phyloP scores from a whole-genome alignment of 2,113 vertebrate species.

The Rhea americana region DNA sequence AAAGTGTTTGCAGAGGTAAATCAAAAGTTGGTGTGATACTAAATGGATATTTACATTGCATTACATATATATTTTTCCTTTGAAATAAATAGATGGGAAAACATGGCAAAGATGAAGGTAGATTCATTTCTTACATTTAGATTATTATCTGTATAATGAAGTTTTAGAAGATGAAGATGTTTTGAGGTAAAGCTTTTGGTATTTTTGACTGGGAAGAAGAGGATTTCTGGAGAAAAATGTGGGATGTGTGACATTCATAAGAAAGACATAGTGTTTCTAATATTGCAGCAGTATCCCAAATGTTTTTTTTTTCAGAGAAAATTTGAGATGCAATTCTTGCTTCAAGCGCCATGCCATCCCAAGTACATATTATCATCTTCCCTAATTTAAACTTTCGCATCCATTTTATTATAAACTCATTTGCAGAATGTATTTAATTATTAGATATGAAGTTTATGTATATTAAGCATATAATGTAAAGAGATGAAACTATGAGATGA shows the following conservation, averaged over 20 bases:
- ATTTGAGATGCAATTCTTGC: background rate
- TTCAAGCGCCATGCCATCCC: background rate
- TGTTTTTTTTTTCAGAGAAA: background rate
- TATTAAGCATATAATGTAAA: background rate
- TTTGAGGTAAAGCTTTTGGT: background rate
- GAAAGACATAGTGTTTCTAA: background rate
- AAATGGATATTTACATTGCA: background rate
- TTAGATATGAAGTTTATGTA: background rate
- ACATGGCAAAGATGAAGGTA: background rate
- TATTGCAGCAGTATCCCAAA: background rate
- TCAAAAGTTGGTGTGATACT: background rate
- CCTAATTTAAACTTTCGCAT: background rate
- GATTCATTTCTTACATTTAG: background rate
- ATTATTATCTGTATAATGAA: background rate
- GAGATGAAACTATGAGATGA: background rate
- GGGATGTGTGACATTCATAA: background rate
- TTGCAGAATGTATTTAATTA: background rate
- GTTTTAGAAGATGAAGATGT: background rate
- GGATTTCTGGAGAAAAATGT: background rate
- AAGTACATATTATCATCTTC: background rate
- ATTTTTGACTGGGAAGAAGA: background rate
- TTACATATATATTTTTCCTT: background rate
- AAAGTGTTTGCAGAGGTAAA: conserved; percentile 79
- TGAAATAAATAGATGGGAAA: background rate
- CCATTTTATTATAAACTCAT: background rate